Conservation (phyloP, 92 coral and sea anemone species). For the Parazoanthus swiftii region DNA sequence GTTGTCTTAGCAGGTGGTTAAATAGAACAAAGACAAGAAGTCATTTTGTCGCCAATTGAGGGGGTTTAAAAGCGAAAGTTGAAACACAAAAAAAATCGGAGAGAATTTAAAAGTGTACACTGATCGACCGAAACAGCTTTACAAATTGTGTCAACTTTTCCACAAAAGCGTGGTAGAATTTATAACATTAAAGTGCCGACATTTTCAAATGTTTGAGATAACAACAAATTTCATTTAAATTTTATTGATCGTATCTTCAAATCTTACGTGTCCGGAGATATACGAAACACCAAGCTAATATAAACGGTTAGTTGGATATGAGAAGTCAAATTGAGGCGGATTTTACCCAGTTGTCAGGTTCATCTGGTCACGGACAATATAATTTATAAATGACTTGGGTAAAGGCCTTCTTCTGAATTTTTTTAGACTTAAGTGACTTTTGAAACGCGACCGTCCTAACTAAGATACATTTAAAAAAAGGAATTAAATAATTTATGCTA, state of each 20-base stretch:
- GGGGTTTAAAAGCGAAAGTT: background rate
- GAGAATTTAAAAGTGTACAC: background rate
- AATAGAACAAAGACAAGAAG: too few relatives aligned
- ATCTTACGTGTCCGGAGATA: background rate
- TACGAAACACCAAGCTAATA: too few relatives aligned
- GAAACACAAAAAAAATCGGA: background rate
- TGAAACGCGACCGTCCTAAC: background rate
- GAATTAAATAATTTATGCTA: slow-evolving; percentile 1
- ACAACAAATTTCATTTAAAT: background rate
- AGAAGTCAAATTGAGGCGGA: background rate
- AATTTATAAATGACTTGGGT: background rate
- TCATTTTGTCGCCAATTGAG: background rate
- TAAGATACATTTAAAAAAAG: too few relatives aligned
- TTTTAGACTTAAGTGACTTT: too few relatives aligned
- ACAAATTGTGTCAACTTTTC: background rate
- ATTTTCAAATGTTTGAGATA: background rate
- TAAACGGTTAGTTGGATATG: background rate
- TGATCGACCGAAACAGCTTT: background rate
- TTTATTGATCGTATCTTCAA: background rate
- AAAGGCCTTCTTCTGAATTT: background rate
- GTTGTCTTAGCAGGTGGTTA: slow-evolving; percentile 7
- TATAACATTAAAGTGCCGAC: background rate
- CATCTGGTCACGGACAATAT: background rate
- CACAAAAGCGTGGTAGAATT: background rate
- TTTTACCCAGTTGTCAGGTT: background rate